Conservation (phyloP, 2,113 vertebrate genomes). For the Campylomormyrus tamandua region DNA sequence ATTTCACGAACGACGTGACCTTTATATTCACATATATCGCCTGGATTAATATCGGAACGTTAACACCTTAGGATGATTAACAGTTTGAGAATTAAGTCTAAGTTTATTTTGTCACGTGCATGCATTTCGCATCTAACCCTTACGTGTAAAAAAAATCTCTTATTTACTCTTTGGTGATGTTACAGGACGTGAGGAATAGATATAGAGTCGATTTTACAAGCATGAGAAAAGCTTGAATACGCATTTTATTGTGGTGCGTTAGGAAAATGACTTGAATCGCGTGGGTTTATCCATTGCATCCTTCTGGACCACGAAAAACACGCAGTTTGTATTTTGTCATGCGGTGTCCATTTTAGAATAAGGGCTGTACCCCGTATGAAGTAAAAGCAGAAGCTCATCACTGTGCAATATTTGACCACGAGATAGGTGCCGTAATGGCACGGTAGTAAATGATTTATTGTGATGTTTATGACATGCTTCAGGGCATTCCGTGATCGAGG, state of each 20-base stretch:
- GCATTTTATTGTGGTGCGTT: neutral
- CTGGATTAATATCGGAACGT: neutral
- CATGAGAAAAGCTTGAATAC: neutral
- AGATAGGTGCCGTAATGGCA: neutral
- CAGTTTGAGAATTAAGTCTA: neutral
- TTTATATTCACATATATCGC: neutral
- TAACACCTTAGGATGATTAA: neutral
- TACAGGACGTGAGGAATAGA: neutral
- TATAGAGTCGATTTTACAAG: neutral
- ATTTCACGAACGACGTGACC: neutral
- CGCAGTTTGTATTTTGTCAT: neutral
- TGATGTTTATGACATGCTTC: neutral
- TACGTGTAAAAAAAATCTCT: neutral
- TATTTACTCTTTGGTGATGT: constrained; percentile 3
- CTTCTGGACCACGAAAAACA: neutral
- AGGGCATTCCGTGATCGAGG: neutral
- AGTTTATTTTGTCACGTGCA: neutral
- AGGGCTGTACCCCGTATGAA: neutral
- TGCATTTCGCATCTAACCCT: constrained; percentile 29
- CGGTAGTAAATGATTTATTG: neutral
- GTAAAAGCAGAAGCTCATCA: neutral
- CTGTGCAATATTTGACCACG: neutral
- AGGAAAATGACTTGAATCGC: neutral
- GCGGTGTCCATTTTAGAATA: neutral
- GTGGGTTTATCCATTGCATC: neutral